Base-by-base conservation (phyloP, 2,797 vertebrate species). In the Rhinatrema bivittatum region DNA sequence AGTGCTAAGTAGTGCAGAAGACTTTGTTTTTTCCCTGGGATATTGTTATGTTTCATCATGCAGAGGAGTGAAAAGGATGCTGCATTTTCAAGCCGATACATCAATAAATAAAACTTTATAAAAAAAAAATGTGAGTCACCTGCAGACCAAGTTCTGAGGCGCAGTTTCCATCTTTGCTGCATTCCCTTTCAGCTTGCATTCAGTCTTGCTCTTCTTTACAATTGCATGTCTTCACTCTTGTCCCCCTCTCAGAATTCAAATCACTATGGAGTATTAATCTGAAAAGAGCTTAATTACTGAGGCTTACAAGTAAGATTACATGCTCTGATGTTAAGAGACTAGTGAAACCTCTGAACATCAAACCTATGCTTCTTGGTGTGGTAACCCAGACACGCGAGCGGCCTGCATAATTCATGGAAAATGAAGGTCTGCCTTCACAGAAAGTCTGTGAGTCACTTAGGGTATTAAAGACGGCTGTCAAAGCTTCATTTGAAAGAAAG, bases 331-430 rank as follows among this genome's bases (percentile, higher is more conserved):
- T 40, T 46, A 45, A 2, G 4, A 13, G 44, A 50, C 16, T 56
- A 36, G 27, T 21, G 25, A 49, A 44, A 33, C 3, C 25, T 30
- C 46, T 46, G 29, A 61, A 56, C 20, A 47, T 8, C 23, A 38
- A 49, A 20, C 16, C n/a, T 50, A 38, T 30, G 58, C 49, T 43
- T 22, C 37, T 50, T 38, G 34, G 19, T 21, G 45, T 19, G 42
- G 27, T 38, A 43, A 29, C 23, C 42, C 5, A 9, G 41, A 39
- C 5, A 34, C 17, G 28, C 24, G 43, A 41, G 18, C 24, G 46
- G 27, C 8, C 46, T 68, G 58, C 38, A 53, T 68, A 60, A 68
- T 62, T 59, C 45, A 66, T 38, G 36, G 53, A 30, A 16, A 52
- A 39, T 36, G 13, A 53, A 65, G 56, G 42, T 44, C 30, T 43